A percentile compares a stretch with the other conserved stretches of the same genome.
phyloP scores from a whole-genome alignment of 1,140 invertebrate genomes.

The Tachypleus tridentatus region DNA sequence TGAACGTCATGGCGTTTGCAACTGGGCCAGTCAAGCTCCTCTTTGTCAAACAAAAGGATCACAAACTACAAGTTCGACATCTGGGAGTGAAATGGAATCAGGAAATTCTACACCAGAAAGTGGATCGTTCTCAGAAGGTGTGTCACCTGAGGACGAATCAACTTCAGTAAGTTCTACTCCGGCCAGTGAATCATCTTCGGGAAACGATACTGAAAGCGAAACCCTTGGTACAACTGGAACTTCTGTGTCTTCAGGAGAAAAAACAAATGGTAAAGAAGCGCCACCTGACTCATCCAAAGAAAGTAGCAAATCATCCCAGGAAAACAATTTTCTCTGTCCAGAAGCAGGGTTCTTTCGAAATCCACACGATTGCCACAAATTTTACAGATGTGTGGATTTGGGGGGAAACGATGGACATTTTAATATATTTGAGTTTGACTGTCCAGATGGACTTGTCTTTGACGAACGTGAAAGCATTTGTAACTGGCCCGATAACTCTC shows the following conservation, averaged over 20 bases:
- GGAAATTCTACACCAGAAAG: too few relatives aligned
- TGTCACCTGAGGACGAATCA: too few relatives aligned
- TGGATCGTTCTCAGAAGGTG: too few relatives aligned
- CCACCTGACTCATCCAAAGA: constrained; percentile 1
- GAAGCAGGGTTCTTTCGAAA: constrained; percentile 23
- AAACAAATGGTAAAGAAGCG: background rate
- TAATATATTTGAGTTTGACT: constrained; percentile 37
- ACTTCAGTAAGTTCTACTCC: too few relatives aligned
- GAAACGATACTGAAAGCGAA: too few relatives aligned
- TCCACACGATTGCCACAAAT: constrained; percentile 24
- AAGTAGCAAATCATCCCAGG: background rate
- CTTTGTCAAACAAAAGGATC: constrained; percentile 9
- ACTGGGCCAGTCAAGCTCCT: constrained; percentile 18
- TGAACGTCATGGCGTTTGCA: constrained; percentile 23
- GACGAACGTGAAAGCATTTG: constrained; percentile 29
- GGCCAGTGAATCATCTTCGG: too few relatives aligned
- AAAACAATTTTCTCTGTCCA: constrained; percentile 19
- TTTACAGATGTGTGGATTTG: constrained; percentile 32
- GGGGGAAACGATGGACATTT: constrained; percentile 40
- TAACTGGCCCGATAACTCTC: constrained; percentile 42
- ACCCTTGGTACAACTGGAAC: constrained; percentile 8
- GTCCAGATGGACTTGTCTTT: constrained; percentile 32
- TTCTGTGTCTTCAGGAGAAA: background rate
- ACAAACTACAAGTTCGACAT: too few relatives aligned
- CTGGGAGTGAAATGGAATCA: too few relatives aligned